These are phyloP conservation scores for Brachyhypopomus occidentalis DNA, from an alignment of 2,113 vertebrate species.

Conservation along the genomic window DNA sequence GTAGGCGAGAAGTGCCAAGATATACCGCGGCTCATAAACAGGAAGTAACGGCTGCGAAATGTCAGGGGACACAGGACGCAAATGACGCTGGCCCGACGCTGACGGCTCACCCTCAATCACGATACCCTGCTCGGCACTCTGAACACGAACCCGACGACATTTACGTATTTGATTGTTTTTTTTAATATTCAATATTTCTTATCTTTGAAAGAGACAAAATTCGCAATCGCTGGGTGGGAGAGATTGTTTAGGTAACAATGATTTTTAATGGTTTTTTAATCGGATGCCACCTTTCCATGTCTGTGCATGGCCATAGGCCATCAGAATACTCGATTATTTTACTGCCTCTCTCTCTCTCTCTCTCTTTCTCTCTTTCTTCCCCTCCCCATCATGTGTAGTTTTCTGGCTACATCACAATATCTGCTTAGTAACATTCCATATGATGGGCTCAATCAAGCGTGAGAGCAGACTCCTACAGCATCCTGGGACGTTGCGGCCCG, in stretches of 20 bases:
- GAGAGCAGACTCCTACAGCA: conserved; percentile 8
- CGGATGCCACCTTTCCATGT: too few species aligned
- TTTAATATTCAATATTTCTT: too few species aligned
- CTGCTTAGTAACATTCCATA: not conserved
- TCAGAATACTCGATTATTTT: too few species aligned
- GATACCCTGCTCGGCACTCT: not conserved
- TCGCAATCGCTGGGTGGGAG: too few species aligned
- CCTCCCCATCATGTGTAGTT: not conserved
- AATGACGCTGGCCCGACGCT: conserved; percentile 19
- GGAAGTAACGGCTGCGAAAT: conserved; percentile 42
- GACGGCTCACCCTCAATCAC: not conserved
- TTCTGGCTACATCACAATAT: too few species aligned
- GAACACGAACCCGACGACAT: not conserved
- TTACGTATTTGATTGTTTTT: too few species aligned
- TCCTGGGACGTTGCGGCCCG: conserved; percentile 18
- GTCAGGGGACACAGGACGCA: conserved; percentile 17
- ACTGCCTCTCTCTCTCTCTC: too few species aligned
- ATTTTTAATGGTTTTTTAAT: too few species aligned
- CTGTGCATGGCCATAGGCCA: too few species aligned
- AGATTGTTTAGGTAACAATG: too few species aligned
- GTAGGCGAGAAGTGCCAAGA: conserved; percentile 10
- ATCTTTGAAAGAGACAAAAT: too few species aligned
- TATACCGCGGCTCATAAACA: conserved; percentile 39
- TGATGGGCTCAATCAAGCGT: conserved; percentile 19
- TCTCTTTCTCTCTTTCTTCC: not conserved